Evolutionary conservation across 1,140 invertebrate species (phyloP).

Genomic region (Octopus bimaculoides): DNA sequence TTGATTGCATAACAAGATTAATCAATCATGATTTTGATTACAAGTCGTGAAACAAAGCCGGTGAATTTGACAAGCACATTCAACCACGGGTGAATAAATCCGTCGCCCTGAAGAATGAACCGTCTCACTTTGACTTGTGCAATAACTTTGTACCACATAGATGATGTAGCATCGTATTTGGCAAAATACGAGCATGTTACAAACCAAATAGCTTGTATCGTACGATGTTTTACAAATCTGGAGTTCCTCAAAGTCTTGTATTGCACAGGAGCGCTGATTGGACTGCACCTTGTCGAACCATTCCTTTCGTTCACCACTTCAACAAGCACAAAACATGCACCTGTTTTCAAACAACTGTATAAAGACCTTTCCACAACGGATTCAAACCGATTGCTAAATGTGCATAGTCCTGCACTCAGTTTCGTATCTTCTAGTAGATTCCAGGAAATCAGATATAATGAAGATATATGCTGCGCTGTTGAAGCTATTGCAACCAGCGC

Average conservation of each 20-base stretch:
- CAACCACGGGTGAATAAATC: not conserved
- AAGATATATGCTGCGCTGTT: not conserved
- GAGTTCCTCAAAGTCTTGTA: not conserved
- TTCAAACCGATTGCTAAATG: not conserved
- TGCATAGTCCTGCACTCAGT: not conserved
- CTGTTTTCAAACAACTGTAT: not conserved
- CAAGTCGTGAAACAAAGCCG: slow-evolving; percentile 3
- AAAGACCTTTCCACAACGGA: not conserved
- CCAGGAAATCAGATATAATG: not conserved
- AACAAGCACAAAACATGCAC: not conserved
- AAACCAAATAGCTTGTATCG: not conserved
- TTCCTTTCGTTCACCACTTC: not conserved
- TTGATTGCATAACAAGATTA: not conserved
- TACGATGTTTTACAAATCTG: not conserved
- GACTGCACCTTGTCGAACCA: not conserved
- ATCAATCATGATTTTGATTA: not conserved
- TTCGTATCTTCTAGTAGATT: not conserved
- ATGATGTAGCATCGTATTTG: not conserved
- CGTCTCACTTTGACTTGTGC: not conserved
- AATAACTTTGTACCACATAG: not conserved
- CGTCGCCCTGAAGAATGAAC: not conserved
- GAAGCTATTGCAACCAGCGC: not conserved
- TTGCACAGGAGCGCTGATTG: not conserved
- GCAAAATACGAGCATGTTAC: not conserved
- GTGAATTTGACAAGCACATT: not conserved